Evolutionary conservation across 2,797 vertebrate species (phyloP), one percentile per base, ranked within the genome.

Genomic region (Chelonia mydas): DNA sequence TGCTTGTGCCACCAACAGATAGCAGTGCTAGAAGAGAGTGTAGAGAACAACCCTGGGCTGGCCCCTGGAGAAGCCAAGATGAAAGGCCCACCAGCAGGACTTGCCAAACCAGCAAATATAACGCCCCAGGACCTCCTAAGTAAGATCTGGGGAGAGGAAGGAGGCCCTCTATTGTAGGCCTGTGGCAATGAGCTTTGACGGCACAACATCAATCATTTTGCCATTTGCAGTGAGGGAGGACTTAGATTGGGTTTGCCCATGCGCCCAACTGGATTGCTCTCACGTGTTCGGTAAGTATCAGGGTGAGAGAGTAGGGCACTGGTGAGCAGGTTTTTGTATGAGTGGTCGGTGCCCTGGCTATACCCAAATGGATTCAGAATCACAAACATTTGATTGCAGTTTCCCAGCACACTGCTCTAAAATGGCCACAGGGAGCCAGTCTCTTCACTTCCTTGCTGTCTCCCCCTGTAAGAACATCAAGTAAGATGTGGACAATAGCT

Each of bases 401-500:
- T 89, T 77, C 16, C 41, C 53, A 92, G 91, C 88, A 87, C 0
- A 1, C 91, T 59, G 81, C 86, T 25, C 79, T 89, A 83, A 93
- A 3, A 7, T 25, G 28, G 85, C 94, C 81, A 93, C n/a, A 92
- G 87, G 77, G 23, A 95, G 16, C 80, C 76, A 90, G 81, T 49
- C 41, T 47, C 45, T 77, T 31, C 27, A 47, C 27, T 77, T 76
- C 10, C 47, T 47, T 41, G 87, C 79, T 23, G 19, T n/a, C 68
- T 41, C 19, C 68, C 10, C 19, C 10, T 33, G 10, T 81, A 59
- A 94, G 84, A 47, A 45, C 47, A 90, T 54, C 54, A 89, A 81
- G 68, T 51, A 90, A 10, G 65, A 95, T 50, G 91, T 50, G 53
- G 91, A 87, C 68, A 92, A 83, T 93, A 96, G 93, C 93, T 97